Percentiles rank a stretch among this genome's conserved stretches.
Evolutionary conservation across 2,888 invertebrate genomes (phyloP).

Genomic region (Odontocerum albicorne): DNA sequence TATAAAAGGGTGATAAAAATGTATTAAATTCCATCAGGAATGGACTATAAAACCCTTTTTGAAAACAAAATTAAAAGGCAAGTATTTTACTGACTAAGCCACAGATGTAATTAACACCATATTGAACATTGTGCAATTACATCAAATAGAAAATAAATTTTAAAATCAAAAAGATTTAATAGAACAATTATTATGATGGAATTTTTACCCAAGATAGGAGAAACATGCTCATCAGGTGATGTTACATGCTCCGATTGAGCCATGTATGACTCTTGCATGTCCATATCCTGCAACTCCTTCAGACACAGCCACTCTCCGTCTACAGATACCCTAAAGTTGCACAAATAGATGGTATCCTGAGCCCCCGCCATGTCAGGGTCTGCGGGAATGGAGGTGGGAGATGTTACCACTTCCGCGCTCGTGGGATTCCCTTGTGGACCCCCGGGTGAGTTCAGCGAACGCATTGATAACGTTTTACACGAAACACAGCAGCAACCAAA

Average conservation of each 20-base stretch:
- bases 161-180: too few relatives aligned
- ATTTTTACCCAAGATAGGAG: conserved; percentile 56
- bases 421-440: conserved; percentile 5
- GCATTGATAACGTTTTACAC: conserved; percentile 18
- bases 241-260: conserved; percentile 65
- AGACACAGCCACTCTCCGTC: conserved; percentile 97
- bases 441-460: conserved; percentile 24
- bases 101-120: too few relatives aligned
- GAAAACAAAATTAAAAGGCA: not conserved
- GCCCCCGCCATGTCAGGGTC: conserved; percentile 78
- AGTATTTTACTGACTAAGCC: not conserved
- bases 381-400: conserved; percentile 18
- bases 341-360: conserved; percentile 94
- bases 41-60: not conserved
- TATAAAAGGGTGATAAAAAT: not conserved
- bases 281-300: conserved; percentile 91
- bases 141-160: too few relatives aligned
- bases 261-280: conserved; percentile 75
- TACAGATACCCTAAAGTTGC: conserved; percentile 95
- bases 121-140: too few relatives aligned
- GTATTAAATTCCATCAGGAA: not conserved
- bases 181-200: too few relatives aligned
- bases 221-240: conserved; percentile 63
- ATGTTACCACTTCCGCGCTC: conserved; percentile 8
- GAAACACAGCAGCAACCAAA: conserved; percentile 23